Evolutionary conservation across 2,888 invertebrate species (phyloP).

Genomic region (Amblyteles armatorius): DNA sequence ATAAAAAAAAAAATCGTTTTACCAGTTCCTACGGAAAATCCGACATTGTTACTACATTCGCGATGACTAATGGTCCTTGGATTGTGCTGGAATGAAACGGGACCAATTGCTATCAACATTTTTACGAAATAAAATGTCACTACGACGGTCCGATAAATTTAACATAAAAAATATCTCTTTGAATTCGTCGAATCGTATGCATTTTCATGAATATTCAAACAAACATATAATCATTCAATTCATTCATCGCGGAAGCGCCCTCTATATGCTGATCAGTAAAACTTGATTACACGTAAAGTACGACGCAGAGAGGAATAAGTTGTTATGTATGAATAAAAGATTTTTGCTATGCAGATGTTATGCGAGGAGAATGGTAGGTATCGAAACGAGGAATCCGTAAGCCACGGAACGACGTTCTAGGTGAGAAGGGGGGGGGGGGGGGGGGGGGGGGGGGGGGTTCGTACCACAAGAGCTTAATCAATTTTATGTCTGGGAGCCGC

Average conservation of each 20-base stretch:
- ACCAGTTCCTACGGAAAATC: too few relatives aligned
- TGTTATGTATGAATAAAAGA: constrained; percentile 18
- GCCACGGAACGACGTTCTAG: constrained; percentile 22
- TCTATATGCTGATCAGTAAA: background rate
- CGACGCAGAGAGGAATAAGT: constrained; percentile 24
- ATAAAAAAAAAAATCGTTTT: too few relatives aligned
- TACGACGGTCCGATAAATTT: too few relatives aligned
- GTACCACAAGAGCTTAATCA: constrained; percentile 64
- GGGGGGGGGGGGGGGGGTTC: background rate
- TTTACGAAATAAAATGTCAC: background rate
- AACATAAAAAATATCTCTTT: background rate
- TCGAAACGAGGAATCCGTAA: constrained; percentile 13
- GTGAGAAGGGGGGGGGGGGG: background rate
- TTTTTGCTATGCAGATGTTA: constrained; percentile 22
- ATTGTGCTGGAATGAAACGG: too few relatives aligned
- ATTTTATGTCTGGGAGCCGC: constrained; percentile 65
- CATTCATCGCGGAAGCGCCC: background rate
- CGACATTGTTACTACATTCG: too few relatives aligned
- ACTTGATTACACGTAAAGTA: constrained; percentile 6
- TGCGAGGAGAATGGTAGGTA: background rate
- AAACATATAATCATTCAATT: background rate
- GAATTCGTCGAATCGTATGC: background rate
- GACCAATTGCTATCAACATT: too few relatives aligned
- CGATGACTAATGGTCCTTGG: too few relatives aligned
- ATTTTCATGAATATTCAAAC: background rate